Evolutionary conservation across 2,113 vertebrate species (phyloP), one percentile per base, ranked within the genome.

Genomic region (Addax nasomaculatus): DNA sequence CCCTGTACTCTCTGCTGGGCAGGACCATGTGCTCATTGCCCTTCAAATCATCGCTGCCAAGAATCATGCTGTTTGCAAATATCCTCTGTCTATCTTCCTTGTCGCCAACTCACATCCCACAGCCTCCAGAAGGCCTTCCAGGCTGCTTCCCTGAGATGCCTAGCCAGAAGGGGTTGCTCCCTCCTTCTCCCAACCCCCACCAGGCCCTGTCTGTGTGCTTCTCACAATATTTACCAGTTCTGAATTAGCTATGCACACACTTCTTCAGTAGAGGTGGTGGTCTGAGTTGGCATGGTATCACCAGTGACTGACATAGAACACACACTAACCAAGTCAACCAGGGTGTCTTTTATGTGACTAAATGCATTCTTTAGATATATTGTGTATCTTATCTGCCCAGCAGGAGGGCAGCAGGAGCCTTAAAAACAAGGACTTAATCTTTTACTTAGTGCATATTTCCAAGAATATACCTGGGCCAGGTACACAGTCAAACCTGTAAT

Each of bases 361-460:
- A 78, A 47, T 76, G 93, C 60, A 90, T 70, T 92, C 85, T 96
- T 87, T 70, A 80, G 81, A 91, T 85, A 78, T 39, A 64, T 91
- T 91, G 27, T 36, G 21, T 55, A 47, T 76, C 57, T 86, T 83
- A 78, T 90, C 81, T 91, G 55, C 60, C 62, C 85, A 84, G 64
- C 43, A 62, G n/a, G 49, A 85, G n/a, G 43, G 16, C 53, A 89
- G 76, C 14, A 81, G 67, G 21, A 23, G 84, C 79, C 89, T 78
- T 86, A 73, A 84, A 78, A 95, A 93, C 45, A 95, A 94, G 93
- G 64, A 89, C 39, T 4, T 51, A 83, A 78, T 39, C 84, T 83
- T 96, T 57, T 33, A 96, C 19, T 92, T 87, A 85, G 67, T 57
- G 96, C 92, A 81, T 94, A 85, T 85, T 81, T 95, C 89, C 88